phyloP scores from a whole-genome alignment of 53 echinoderm and acorn worm species.

The Antedon mediterranea region DNA sequence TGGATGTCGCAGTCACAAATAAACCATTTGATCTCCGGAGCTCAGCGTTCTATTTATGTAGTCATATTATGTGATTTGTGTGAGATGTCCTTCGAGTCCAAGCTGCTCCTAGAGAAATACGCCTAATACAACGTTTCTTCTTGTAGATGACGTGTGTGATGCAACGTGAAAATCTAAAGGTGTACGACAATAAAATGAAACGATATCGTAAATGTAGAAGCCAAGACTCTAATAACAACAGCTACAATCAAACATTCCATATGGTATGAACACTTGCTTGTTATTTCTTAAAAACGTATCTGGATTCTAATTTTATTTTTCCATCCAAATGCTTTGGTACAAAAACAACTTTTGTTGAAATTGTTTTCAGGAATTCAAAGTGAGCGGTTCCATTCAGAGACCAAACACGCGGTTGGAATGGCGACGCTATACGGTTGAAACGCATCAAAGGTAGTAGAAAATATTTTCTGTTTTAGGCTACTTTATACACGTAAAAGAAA shows the following conservation, averaged over 20 bases:
- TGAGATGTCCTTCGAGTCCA: too few relatives aligned
- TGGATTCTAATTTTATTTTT: not conserved
- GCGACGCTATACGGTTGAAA: slow-evolving; percentile 58
- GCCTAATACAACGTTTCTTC: too few relatives aligned
- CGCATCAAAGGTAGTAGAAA: slow-evolving; percentile 42
- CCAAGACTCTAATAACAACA: slow-evolving; percentile 15
- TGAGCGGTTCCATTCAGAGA: slow-evolving; percentile 12
- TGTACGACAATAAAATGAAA: slow-evolving; percentile 21
- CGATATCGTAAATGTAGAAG: slow-evolving; percentile 45
- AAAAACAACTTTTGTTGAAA: too few relatives aligned
- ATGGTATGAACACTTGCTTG: not conserved
- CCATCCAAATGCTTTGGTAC: too few relatives aligned
- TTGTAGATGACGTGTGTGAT: slow-evolving; percentile 40
- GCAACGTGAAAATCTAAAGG: slow-evolving; percentile 42
- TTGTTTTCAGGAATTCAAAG: slow-evolving; percentile 51
- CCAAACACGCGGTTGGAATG: slow-evolving; percentile 61
- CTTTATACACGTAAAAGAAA: too few relatives aligned
- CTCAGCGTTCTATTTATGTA: too few relatives aligned
- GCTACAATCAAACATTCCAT: not conserved
- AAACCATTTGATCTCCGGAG: too few relatives aligned
- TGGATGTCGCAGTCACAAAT: too few relatives aligned
- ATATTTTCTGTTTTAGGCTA: too few relatives aligned
- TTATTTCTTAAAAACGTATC: not conserved
- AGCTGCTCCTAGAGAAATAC: too few relatives aligned
- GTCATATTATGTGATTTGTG: too few relatives aligned